These are phyloP conservation scores for Exocentrus adspersus DNA, from an alignment of 2,888 invertebrate genomes.

Conservation along the genomic window DNA sequence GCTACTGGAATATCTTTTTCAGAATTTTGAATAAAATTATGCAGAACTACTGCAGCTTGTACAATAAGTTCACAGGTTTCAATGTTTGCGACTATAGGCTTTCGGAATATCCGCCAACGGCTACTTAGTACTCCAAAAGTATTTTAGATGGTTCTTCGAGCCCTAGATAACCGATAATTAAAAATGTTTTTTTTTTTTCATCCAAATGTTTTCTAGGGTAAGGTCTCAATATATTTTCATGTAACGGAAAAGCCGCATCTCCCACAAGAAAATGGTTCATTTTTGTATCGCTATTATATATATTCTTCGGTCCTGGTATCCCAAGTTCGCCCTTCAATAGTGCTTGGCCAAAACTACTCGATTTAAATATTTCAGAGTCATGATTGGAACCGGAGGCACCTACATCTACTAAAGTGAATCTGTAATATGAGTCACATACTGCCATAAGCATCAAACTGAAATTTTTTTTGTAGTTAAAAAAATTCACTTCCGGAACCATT, in stretches of 20 bases:
- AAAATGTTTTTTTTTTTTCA: too few species aligned
- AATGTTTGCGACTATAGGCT: too few species aligned
- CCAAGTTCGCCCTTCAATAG: not conserved
- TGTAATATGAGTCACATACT: constrained; percentile 10
- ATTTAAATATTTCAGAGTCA: not conserved
- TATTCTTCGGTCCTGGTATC: not conserved
- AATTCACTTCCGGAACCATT: constrained; percentile 36
- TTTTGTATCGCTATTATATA: not conserved
- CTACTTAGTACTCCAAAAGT: too few species aligned
- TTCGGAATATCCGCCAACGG: too few species aligned
- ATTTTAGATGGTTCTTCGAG: too few species aligned
- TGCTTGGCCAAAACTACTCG: not conserved
- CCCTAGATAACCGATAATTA: too few species aligned
- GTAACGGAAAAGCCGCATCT: constrained; percentile 3
- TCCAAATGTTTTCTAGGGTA: not conserved
- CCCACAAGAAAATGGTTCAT: not conserved
- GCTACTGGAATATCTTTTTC: too few species aligned
- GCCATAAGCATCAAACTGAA: constrained; percentile 8
- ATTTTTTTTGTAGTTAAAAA: constrained; percentile 42
- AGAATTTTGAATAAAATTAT: too few species aligned
- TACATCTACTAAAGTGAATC: constrained; percentile 4
- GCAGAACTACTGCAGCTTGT: too few species aligned
- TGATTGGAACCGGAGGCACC: constrained; percentile 7
- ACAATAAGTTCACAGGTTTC: too few species aligned
- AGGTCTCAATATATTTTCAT: not conserved